phyloP scores from a whole-genome alignment of 1,140 invertebrate species.

The Glomeris maerens region DNA sequence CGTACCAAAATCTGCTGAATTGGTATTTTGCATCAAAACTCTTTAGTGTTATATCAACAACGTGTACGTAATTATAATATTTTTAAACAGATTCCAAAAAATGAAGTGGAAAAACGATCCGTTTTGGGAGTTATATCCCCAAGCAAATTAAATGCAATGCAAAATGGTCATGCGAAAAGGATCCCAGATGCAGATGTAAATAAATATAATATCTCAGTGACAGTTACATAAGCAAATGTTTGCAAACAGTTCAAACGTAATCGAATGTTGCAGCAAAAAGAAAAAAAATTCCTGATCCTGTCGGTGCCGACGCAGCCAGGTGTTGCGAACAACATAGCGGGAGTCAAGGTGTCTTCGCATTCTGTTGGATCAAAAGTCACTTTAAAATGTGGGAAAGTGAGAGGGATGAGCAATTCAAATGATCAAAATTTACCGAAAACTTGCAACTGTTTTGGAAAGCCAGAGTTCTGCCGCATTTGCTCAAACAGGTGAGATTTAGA shows the following conservation, averaged over 20 bases:
- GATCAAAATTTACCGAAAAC: conserved; percentile 1
- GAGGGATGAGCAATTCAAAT: neutral
- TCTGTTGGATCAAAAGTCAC: neutral
- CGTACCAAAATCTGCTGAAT: neutral
- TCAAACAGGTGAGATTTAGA: neutral
- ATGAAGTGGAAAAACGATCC: neutral
- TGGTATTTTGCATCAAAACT: neutral
- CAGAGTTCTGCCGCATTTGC: neutral
- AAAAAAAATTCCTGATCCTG: neutral
- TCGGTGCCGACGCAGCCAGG: neutral
- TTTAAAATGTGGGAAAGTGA: neutral
- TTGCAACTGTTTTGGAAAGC: conserved; percentile 7
- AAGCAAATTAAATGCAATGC: no score
- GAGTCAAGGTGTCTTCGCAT: neutral
- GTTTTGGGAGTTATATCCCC: neutral
- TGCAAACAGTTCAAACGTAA: no score
- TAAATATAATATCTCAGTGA: no score
- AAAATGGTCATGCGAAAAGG: no score
- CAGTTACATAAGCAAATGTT: no score
- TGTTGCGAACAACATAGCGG: no score
- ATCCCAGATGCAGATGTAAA: no score
- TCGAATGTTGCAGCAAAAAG: neutral
- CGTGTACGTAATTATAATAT: neutral
- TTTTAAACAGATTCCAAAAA: neutral
- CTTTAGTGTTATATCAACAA: no score